Conservation (phyloP, 2,888 invertebrate species). For the Torymus aiolomorphi region DNA sequence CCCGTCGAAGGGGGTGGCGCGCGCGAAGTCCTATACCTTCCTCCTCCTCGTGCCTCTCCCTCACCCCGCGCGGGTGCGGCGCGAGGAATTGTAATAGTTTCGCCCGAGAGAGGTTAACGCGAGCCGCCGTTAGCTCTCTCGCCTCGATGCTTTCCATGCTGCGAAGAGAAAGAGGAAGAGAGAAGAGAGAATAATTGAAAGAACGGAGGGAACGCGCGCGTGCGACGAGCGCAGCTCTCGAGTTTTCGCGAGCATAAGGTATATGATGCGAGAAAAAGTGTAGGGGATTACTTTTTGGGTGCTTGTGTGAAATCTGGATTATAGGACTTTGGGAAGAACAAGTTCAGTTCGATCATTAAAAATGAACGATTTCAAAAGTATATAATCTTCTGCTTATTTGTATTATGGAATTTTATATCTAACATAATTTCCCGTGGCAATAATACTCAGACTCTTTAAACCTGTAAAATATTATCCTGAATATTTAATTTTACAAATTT, state of each 20-base stretch:
- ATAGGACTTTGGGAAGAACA: not conserved
- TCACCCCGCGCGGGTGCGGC: constrained; percentile 55
- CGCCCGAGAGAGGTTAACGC: constrained; percentile 64
- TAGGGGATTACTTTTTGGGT: no score
- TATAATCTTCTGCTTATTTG: no score
- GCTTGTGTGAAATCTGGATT: constrained; percentile 33
- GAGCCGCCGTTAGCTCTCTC: constrained; percentile 16
- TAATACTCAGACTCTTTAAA: no score
- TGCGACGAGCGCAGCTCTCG: constrained; percentile 16
- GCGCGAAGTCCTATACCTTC: constrained; percentile 39
- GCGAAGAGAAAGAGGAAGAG: constrained; percentile 12
- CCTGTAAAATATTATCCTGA: no score
- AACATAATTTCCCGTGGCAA: no score
- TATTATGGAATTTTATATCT: no score
- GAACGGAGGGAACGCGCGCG: constrained; percentile 49
- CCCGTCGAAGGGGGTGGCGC: constrained; percentile 58
- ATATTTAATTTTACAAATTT: no score
- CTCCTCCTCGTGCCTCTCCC: constrained; percentile 51
- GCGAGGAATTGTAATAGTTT: constrained; percentile 73
- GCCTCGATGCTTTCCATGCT: constrained; percentile 49
- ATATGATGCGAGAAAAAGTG: no score
- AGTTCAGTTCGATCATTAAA: not conserved
- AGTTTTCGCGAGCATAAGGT: constrained; percentile 35
- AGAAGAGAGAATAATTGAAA: constrained; percentile 55
- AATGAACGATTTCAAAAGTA: no score